Evolutionary conservation across 2,797 vertebrate genomes (phyloP).

Genomic region (Pseudochirops cupreus): DNA sequence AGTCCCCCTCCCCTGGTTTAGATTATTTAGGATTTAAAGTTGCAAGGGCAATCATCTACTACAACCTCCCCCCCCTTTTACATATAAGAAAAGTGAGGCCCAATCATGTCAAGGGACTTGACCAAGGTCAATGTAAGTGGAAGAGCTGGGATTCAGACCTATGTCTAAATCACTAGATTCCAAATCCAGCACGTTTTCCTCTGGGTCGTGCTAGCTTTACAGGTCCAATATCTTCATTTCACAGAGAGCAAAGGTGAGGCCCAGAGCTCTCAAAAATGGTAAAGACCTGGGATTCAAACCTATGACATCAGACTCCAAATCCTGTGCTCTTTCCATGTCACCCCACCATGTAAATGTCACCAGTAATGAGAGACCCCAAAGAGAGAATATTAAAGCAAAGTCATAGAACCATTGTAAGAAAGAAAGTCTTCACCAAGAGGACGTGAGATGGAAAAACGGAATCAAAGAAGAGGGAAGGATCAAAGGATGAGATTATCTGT

Average conservation of each 20-base stretch:
- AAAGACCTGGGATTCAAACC: background rate
- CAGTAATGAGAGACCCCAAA: background rate
- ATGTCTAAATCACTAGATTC: background rate
- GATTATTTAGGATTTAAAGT: background rate
- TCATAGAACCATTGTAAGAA: background rate
- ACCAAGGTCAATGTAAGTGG: background rate
- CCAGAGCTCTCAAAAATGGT: background rate
- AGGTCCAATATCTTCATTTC: background rate
- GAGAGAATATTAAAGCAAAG: background rate
- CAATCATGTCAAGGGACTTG: background rate
- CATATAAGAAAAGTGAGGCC: background rate
- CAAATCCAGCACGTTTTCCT: background rate
- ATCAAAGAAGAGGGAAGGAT: background rate
- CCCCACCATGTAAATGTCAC: background rate
- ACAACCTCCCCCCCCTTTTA: background rate
- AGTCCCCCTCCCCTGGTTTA: no score
- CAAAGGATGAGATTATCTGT: background rate
- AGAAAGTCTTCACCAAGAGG: background rate
- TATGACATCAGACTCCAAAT: background rate
- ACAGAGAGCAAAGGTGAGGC: background rate
- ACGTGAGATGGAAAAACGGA: background rate
- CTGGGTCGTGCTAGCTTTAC: background rate
- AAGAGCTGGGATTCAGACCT: background rate
- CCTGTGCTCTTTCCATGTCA: background rate
- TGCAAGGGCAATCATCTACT: background rate